Evolutionary conservation across 1,140 invertebrate species (phyloP), one percentile per base, ranked within the genome.

Genomic region (Dreissena polymorpha): DNA sequence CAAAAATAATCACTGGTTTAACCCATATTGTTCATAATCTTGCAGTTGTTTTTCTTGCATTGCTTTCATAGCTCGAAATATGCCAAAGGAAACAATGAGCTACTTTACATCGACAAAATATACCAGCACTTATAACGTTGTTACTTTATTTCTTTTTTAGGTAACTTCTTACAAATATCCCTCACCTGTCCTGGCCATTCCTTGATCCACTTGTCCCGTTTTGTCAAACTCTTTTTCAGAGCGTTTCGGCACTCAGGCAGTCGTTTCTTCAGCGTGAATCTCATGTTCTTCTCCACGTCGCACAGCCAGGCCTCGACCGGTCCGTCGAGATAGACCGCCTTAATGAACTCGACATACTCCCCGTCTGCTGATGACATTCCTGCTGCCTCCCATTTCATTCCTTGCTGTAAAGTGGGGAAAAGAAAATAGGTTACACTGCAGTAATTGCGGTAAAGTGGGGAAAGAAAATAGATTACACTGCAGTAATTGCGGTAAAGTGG

Each of bases 341-440:
- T 94, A 27, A 93, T 92, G 93, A 96, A 97, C 72, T 96, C 94
- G 1, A 97, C 94, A 90, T 94, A 95, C 90, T 98, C 97, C 6
- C 96, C 96, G 86, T 97, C 97, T 74, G 87, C 94, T 1, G 97
- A 96, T 87, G 94, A 95, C 96, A 98, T 97, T 2, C 95, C 96
- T 64, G 94, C 92, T 1, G 96, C 96, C 88, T 95, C 92, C 88
- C 88, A 93, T 76, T 92, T 92, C 51, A 91, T 86, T 21, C 88
- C 90, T 83, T 87, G 86, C 91, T 92, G 85, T 29, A 83, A 83
- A 72, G 49, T 23, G 51, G 39, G 50, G 49, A 7, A 72, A 72
- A 72, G 39, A 51, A 18, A 49, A 23, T 53, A 12, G 39, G 39
- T 39, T 39, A 39, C 39, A 39, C 39, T 39, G 39, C 39, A 39